Base-by-base conservation (phyloP, 2,113 vertebrate genomes). In the Xiphias gladius region DNA sequence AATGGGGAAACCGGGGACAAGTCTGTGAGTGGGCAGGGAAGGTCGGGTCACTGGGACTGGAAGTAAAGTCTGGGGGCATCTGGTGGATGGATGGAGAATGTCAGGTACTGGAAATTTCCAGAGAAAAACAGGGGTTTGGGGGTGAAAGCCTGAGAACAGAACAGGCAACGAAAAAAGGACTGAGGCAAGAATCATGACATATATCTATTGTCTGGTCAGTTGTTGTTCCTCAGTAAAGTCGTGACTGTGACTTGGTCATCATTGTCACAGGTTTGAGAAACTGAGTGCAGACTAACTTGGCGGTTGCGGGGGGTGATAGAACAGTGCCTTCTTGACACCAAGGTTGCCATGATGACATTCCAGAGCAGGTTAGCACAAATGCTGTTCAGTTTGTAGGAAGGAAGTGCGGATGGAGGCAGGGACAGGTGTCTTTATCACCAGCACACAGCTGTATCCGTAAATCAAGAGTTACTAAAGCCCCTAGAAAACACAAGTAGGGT, bases 381-480 rank as follows among this genome's bases (percentile, higher is more conserved):
- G 78, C 79, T 83, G 84, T 63, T 83, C 54, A 73, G 81, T 89
- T 3, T 35, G 85, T 78, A 76, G 84, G 89, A 89, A 86, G 90
- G 87, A 89, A 83, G 82, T 69, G 80, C 72, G 88, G 89, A 92
- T 85, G 71, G 80, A 93, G 77, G 82, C 86, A 50, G 61, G 79
- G 89, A 93, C 93, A 94, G 92, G 93, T 94, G 92, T 92, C 80
- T 89, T 82, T 87, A 87, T 91, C 52, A 43, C 85, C 61, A 86
- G 73, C 76, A 62, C 83, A 85, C 90, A 91, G 90, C 81, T 93
- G 92, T 85, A 91, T 88, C 83, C 82, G 92, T 94, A 93, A 94
- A 94, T 94, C 92, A 93, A 59, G 32, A 55, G 54, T 52, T 6
- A 76, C 48, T 69, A 88, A 87, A 78, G 88, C 79, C 76, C 71